Evolutionary conservation across 37 sponge, comb jelly and placozoan genomes (phyloP).

Genomic region (Cladorhizidae sp.): DNA sequence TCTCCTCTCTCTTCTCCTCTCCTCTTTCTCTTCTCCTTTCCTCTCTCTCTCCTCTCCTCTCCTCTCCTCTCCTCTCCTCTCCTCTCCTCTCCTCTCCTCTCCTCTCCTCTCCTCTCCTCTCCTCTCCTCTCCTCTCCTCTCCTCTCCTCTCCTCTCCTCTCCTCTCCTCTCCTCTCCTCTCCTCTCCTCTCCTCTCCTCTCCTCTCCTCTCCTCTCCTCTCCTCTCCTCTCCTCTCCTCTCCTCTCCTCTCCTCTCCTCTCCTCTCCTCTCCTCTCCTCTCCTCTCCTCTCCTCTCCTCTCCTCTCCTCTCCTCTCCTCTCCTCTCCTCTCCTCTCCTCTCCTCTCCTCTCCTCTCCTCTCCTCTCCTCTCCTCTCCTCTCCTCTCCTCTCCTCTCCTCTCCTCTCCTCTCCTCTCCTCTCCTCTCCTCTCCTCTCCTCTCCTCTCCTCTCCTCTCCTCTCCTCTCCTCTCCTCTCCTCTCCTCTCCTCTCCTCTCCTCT

Average conservation of each 20-base stretch:
- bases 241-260: too few species aligned
- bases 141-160: not conserved
- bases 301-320: too few species aligned
- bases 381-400: constrained; percentile 14
- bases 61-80: not conserved
- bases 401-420: not conserved
- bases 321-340: not conserved
- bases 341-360: not conserved
- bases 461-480: not conserved
- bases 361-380: not conserved
- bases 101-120: not conserved
- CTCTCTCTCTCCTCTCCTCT: not conserved
- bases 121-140: not conserved
- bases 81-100: not conserved
- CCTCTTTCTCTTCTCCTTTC: not conserved
- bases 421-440: not conserved
- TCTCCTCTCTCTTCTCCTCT: not conserved
- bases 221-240: too few species aligned
- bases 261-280: too few species aligned
- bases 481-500: not conserved
- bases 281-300: too few species aligned
- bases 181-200: too few species aligned
- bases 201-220: too few species aligned
- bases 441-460: not conserved
- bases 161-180: too few species aligned